These are phyloP conservation scores for Psittacula derbiana DNA, from an alignment of 2,797 vertebrate species.

Conservation along the genomic window DNA sequence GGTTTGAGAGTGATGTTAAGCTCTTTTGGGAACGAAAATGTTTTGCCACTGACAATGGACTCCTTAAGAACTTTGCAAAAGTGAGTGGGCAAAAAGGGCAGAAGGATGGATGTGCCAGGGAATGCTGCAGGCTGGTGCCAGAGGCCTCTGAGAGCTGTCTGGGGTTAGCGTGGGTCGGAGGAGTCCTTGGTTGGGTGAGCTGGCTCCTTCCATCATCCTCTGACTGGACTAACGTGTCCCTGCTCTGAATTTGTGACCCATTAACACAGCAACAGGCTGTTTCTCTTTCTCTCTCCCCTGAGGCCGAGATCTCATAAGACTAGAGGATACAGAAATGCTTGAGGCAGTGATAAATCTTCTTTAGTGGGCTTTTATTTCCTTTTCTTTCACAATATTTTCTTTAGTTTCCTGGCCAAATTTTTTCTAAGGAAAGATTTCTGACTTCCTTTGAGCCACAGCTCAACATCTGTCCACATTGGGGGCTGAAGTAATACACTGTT, in stretches of 20 bases:
- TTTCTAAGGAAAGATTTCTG: constrained; percentile 73
- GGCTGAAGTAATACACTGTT: constrained; percentile 70
- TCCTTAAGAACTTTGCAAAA: not conserved
- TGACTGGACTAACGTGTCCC: not conserved
- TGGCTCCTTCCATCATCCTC: not conserved
- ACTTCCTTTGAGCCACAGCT: constrained; percentile 73
- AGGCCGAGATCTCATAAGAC: constrained; percentile 57
- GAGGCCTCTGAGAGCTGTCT: not conserved
- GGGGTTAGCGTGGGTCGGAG: not conserved
- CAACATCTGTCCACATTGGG: constrained; percentile 72
- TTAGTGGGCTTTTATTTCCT: constrained; percentile 72
- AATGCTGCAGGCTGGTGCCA: not conserved
- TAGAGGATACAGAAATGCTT: constrained; percentile 57
- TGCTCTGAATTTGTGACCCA: constrained; percentile 31
- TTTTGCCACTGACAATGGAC: not conserved
- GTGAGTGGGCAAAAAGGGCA: not conserved
- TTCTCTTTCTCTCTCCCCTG: constrained; percentile 30
- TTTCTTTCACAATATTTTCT: constrained; percentile 75
- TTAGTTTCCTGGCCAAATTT: constrained; percentile 71
- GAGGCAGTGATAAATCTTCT: constrained; percentile 70
- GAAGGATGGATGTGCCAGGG: not conserved
- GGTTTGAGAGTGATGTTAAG: not conserved
- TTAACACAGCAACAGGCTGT: constrained; percentile 32
- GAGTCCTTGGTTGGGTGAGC: rapidly evolving
- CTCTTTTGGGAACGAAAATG: not conserved